phyloP scores from a whole-genome alignment of 2,888 invertebrate species.

The Drosophila eohydei region DNA sequence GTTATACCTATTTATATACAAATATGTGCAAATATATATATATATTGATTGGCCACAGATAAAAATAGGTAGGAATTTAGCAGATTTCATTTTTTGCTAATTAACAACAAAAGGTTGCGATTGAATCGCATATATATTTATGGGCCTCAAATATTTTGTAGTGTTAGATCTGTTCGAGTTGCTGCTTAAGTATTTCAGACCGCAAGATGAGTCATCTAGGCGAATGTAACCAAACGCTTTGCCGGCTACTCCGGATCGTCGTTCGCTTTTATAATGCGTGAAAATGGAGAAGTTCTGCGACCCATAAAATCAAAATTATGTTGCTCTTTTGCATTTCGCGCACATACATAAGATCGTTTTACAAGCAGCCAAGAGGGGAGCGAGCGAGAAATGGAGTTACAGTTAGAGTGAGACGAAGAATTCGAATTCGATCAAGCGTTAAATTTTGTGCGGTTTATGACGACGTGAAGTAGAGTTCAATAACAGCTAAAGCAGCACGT shows the following conservation, averaged over 20 bases:
- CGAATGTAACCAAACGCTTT: constrained; percentile 50
- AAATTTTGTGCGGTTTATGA: constrained; percentile 25
- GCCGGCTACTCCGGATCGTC: constrained; percentile 15
- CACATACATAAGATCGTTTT: constrained; percentile 58
- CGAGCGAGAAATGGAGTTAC: not conserved
- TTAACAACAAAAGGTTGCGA: not conserved
- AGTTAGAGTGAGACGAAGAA: constrained; percentile 6
- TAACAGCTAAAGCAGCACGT: constrained; percentile 41
- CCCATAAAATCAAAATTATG: constrained; percentile 47
- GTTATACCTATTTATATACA: constrained; percentile 15
- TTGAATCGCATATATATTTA: not conserved
- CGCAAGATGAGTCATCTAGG: constrained; percentile 48
- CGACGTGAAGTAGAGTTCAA: constrained; percentile 53
- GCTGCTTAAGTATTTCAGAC: not conserved
- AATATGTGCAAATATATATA: not conserved
- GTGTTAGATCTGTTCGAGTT: not conserved
- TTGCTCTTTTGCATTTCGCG: constrained; percentile 50
- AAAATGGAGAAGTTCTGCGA: constrained; percentile 34
- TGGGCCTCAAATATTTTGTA: not conserved
- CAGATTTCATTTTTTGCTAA: not conserved
- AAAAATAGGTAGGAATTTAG: constrained; percentile 22
- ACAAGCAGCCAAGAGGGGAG: constrained; percentile 23
- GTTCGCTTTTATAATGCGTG: constrained; percentile 21
- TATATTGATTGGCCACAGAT: constrained; percentile 5
- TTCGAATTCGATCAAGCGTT: constrained; percentile 62